Percentiles rank a stretch among this genome's conserved stretches.
Conservation (phyloP, 1,140 invertebrate genomes). For the Dolichoris vasculosae region DNA sequence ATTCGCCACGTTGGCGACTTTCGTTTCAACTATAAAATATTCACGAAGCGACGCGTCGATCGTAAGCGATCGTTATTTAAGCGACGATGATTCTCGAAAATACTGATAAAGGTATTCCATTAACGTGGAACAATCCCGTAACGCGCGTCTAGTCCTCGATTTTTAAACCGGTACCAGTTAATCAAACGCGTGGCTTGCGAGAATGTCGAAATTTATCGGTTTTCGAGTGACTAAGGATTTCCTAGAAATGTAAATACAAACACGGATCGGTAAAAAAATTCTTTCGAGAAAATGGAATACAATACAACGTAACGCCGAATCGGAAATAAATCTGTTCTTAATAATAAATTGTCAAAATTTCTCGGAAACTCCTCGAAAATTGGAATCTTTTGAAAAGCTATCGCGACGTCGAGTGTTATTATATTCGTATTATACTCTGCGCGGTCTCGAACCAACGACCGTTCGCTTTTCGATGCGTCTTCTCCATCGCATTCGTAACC, state of each 20-base stretch:
- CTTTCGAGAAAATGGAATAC: neutral
- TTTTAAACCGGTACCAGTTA: constrained; percentile 8
- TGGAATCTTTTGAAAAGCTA: too few species aligned
- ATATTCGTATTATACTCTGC: too few species aligned
- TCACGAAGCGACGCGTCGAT: neutral
- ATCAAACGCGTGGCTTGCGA: neutral
- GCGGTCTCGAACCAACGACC: too few species aligned
- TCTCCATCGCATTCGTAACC: too few species aligned
- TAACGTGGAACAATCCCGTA: neutral
- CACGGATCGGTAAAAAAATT: neutral
- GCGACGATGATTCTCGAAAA: neutral
- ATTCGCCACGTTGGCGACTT: neutral
- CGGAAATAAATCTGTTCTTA: too few species aligned
- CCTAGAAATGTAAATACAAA: neutral
- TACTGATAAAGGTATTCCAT: neutral
- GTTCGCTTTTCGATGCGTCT: too few species aligned
- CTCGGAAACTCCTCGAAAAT: too few species aligned
- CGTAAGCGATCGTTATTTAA: constrained; percentile 1
- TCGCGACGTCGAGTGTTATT: too few species aligned
- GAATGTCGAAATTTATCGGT: neutral
- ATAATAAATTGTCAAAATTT: too few species aligned
- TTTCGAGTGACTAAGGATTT: neutral
- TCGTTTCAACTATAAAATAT: neutral
- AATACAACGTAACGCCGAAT: neutral
- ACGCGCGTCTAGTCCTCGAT: neutral